phyloP scores from a whole-genome alignment of 2,113 vertebrate genomes.

The Ornithorhynchus anatinus region DNA sequence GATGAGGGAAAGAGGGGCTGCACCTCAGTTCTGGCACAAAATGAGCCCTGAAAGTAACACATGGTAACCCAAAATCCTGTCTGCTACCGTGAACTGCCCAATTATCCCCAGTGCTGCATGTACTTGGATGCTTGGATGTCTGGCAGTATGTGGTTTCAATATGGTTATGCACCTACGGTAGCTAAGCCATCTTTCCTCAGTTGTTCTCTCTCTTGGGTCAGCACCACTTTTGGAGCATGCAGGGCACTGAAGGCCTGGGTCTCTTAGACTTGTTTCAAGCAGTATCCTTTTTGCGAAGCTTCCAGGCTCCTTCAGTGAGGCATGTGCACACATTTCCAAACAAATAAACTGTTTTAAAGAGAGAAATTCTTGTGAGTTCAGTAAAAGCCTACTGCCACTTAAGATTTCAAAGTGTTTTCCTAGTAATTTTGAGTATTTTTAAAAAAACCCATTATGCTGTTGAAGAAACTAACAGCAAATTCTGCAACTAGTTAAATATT shows the following conservation, averaged over 20 bases:
- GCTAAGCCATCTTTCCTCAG: constrained; percentile 2
- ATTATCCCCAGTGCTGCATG: neutral
- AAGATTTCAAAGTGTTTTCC: neutral
- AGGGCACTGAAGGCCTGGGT: constrained; percentile 53
- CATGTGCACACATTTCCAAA: constrained; percentile 93
- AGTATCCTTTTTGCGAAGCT: constrained; percentile 41
- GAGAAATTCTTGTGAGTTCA: constrained; percentile 1
- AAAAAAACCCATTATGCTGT: no score
- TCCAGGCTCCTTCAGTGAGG: constrained; percentile 78
- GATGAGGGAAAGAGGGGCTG: no score
- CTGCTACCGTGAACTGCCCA: constrained; percentile 33
- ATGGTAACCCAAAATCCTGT: constrained; percentile 35
- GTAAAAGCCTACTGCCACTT: no score
- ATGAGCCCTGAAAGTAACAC: constrained; percentile 28
- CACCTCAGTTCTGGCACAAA: no score
- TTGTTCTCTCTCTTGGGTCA: constrained; percentile 45
- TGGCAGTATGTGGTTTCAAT: constrained; percentile 69
- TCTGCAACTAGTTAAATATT: neutral
- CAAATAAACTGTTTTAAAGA: constrained; percentile 84
- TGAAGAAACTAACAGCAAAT: no score
- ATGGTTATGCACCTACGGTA: constrained; percentile 9
- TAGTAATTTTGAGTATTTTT: no score
- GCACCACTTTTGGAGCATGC: constrained; percentile 65
- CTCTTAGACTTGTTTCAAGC: constrained; percentile 44
- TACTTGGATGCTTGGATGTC: constrained; percentile 25